phyloP scores from a whole-genome alignment of 1,140 invertebrate species.

The Hylaeus anthracinus region DNA sequence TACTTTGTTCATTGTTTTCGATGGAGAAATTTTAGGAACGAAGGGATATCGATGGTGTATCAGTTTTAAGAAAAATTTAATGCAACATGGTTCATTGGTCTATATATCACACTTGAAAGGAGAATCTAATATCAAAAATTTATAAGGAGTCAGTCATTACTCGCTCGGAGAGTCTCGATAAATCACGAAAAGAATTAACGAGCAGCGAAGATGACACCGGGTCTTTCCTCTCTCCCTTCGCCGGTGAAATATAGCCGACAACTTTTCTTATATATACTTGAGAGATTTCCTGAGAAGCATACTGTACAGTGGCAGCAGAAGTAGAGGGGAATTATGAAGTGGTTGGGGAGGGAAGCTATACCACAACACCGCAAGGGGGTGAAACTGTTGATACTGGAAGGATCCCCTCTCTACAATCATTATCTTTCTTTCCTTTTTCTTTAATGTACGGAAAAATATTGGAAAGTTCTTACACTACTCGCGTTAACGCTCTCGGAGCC shows the following conservation, averaged over 20 bases:
- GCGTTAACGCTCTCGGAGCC: too few relatives aligned
- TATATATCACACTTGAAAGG: slow-evolving; percentile 29
- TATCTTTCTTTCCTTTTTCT: neutral
- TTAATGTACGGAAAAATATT: neutral
- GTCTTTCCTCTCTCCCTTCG: slow-evolving; percentile 62
- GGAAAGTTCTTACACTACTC: neutral
- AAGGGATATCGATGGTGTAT: neutral
- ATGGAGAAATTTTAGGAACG: neutral
- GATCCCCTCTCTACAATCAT: slow-evolving; percentile 12
- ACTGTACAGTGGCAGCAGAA: neutral
- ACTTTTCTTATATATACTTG: slow-evolving; percentile 76
- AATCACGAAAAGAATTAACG: slow-evolving; percentile 77
- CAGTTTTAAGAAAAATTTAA: neutral
- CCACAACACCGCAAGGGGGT: slow-evolving; percentile 46
- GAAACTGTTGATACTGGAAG: slow-evolving; percentile 30
- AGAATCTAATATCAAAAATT: slow-evolving; percentile 75
- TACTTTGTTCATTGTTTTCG: too few relatives aligned
- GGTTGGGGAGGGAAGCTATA: slow-evolving; percentile 48
- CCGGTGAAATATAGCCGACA: slow-evolving; percentile 74
- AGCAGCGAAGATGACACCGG: slow-evolving; percentile 76
- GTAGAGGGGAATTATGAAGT: slow-evolving; percentile 54
- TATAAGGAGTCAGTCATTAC: slow-evolving; percentile 72
- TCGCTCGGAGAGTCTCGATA: slow-evolving; percentile 71
- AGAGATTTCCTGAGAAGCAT: slow-evolving; percentile 68
- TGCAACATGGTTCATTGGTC: neutral